These are phyloP conservation scores for Hydrocynus forskahlii DNA, from an alignment of 2,797 vertebrate genomes.

Conservation along the genomic window DNA sequence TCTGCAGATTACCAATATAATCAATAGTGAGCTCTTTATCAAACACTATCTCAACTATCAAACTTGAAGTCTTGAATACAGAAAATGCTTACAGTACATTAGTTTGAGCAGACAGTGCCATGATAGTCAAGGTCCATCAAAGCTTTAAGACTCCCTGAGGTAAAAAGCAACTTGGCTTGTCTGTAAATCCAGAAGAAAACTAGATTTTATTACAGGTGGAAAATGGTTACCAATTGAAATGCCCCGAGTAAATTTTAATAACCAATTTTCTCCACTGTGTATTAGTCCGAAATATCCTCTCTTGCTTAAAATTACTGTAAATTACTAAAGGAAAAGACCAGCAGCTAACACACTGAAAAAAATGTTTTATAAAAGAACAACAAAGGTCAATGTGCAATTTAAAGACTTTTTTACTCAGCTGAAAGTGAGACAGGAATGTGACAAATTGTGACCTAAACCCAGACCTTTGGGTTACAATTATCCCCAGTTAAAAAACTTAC, in stretches of 20 bases:
- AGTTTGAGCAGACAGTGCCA: not conserved
- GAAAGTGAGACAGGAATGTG: not conserved
- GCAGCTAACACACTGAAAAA: not conserved
- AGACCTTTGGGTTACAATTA: too few relatives aligned
- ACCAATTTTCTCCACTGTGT: not conserved
- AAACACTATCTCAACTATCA: not conserved
- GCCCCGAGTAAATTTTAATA: not conserved
- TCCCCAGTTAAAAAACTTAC: not conserved
- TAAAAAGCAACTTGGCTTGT: not conserved
- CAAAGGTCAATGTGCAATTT: not conserved
- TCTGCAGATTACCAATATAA: too few relatives aligned
- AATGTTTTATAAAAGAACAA: not conserved
- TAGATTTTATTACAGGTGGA: not conserved
- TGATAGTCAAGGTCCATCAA: not conserved
- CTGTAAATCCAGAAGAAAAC: not conserved
- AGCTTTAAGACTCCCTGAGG: not conserved
- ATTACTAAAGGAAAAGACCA: not conserved
- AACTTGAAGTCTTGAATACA: not conserved
- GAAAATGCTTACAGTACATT: not conserved
- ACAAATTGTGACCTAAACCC: not conserved
- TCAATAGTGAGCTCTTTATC: too few relatives aligned
- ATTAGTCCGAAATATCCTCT: not conserved
- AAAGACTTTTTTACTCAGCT: not conserved
- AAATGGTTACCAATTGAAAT: not conserved
- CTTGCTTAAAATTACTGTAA: not conserved